phyloP scores from a whole-genome alignment of 1,140 invertebrate species.

The Brachionus rubens region DNA sequence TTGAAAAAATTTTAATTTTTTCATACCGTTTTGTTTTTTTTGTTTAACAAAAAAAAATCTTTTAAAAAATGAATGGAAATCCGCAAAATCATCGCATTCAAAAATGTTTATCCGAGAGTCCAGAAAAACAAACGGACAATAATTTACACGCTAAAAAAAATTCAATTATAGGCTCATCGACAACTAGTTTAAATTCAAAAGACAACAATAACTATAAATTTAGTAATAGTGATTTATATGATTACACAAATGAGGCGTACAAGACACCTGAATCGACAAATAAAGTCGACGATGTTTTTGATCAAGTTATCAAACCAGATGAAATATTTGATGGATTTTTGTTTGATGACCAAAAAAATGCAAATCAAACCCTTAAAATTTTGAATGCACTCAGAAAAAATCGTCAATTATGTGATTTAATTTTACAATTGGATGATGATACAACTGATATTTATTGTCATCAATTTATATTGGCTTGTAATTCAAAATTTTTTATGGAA shows the following conservation, averaged over 20 bases:
- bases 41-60: too few species aligned
- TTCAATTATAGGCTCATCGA: neutral
- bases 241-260: constrained; percentile 23
- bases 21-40: too few species aligned
- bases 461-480: constrained; percentile 32
- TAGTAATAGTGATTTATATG: constrained; percentile 35
- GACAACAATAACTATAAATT: constrained; percentile 35
- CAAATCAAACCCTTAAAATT: constrained; percentile 35
- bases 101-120: constrained; percentile 24
- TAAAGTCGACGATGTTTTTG: constrained; percentile 4
- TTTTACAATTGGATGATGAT: constrained; percentile 29
- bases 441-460: constrained; percentile 18
- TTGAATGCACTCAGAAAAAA: constrained; percentile 36
- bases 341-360: neutral
- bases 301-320: neutral
- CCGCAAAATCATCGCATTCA: neutral
- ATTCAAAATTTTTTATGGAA: constrained; percentile 45
- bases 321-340: constrained; percentile 29
- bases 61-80: too few species aligned
- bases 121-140: neutral
- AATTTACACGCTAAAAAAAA: neutral
- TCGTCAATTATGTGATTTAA: constrained; percentile 43
- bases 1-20: too few species aligned
- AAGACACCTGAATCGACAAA: neutral
- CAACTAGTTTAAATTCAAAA: neutral